Conservation (phyloP, 2,888 invertebrate species). For the Diloba caeruleocephala region DNA sequence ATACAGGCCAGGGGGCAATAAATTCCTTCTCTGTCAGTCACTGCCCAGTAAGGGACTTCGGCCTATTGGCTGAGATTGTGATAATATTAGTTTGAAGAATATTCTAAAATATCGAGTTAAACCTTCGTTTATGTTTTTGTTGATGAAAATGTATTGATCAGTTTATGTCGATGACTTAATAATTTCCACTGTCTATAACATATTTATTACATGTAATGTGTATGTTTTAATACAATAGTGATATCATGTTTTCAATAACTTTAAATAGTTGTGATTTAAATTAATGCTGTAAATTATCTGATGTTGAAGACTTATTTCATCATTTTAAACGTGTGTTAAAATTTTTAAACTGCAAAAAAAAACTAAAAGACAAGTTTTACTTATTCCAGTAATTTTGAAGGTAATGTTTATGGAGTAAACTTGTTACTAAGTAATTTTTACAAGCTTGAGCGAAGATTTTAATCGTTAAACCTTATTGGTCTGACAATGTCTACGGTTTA, state of each 20-base stretch:
- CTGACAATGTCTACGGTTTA: no score
- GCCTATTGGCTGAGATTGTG: constrained; percentile 7
- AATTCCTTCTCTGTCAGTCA: constrained; percentile 38
- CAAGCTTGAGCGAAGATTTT: no score
- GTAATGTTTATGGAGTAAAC: no score
- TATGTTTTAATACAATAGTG: background rate
- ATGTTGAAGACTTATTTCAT: constrained; percentile 3
- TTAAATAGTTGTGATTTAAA: no score
- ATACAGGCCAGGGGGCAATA: constrained; percentile 32
- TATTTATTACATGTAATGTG: background rate
- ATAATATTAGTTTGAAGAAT: background rate
- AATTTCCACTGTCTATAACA: background rate
- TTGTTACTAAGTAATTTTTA: no score
- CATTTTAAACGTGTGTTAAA: no score
- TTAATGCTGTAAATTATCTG: no score
- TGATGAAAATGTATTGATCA: background rate
- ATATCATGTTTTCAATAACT: background rate
- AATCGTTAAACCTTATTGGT: no score
- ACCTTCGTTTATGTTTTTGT: background rate
- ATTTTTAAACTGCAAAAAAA: no score
- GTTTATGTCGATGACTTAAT: constrained; percentile 5
- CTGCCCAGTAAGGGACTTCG: constrained; percentile 6
- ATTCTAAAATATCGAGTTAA: background rate
- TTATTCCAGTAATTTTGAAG: no score
- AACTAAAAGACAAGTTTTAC: no score